Evolutionary conservation across 2,888 invertebrate genomes (phyloP).

Genomic region (Augiades crinisus): DNA sequence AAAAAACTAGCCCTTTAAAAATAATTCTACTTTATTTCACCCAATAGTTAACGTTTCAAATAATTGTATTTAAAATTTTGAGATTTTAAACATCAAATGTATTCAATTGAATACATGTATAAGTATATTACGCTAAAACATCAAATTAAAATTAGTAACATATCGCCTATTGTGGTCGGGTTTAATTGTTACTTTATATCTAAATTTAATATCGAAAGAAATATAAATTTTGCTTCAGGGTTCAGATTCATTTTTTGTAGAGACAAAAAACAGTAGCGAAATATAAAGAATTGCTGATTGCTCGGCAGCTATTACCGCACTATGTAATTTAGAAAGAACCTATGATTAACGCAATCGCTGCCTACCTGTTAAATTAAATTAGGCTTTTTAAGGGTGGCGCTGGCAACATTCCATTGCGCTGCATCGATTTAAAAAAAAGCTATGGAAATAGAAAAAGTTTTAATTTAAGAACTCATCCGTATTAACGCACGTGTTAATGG

Average conservation of each 20-base stretch:
- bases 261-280: constrained; percentile 69
- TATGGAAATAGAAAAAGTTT: constrained; percentile 61
- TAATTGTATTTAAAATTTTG: too few relatives aligned
- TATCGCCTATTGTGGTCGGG: too few relatives aligned
- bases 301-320: constrained; percentile 71
- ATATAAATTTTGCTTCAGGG: constrained; percentile 26
- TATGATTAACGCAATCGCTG: constrained; percentile 76
- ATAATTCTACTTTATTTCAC: too few relatives aligned
- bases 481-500: constrained; percentile 69
- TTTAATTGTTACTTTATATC: too few relatives aligned
- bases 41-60: too few relatives aligned
- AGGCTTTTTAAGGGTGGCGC: constrained; percentile 76
- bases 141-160: too few relatives aligned
- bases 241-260: constrained; percentile 52
- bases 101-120: too few relatives aligned
- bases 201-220: not conserved
- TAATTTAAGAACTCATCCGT: constrained; percentile 68
- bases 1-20: constrained; percentile 1
- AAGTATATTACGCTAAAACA: too few relatives aligned
- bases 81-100: too few relatives aligned
- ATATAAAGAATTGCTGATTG: constrained; percentile 79
- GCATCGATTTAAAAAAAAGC: constrained; percentile 51
- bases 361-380: constrained; percentile 82
- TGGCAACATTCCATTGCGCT: constrained; percentile 57
- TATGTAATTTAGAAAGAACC: constrained; percentile 76